Percentiles rank a stretch among this genome's conserved stretches.
Conservation (phyloP, 2,113 vertebrate genomes). For the Psophia crepitans region DNA sequence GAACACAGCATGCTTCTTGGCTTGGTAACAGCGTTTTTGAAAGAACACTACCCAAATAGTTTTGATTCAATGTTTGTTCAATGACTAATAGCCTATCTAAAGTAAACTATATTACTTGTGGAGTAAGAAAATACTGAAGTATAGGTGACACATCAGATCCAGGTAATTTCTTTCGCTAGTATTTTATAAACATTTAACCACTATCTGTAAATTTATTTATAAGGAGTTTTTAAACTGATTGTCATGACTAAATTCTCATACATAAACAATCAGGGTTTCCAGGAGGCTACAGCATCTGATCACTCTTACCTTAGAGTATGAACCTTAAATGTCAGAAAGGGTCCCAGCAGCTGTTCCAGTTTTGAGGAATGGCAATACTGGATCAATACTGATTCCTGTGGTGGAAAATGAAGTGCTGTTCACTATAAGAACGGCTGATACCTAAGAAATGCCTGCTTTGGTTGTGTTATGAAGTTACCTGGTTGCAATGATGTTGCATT, state of each 20-base stretch:
- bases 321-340: not conserved
- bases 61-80: not conserved
- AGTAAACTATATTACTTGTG: not conserved
- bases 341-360: not conserved
- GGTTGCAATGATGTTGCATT: not conserved
- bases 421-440: not conserved
- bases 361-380: not conserved
- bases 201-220: not conserved
- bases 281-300: not conserved
- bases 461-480: not conserved
- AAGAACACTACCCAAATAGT: not conserved
- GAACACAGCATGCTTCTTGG: not conserved
- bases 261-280: not conserved
- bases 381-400: not conserved
- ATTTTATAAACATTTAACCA: not conserved
- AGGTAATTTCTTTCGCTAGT: not conserved
- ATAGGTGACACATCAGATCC: not conserved
- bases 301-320: not conserved
- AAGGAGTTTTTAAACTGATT: not conserved
- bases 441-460: not conserved
- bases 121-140: not conserved
- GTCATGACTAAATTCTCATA: not conserved
- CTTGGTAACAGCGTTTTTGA: not conserved
- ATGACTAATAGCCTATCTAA: not conserved
- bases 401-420: not conserved